Percentiles rank a stretch among this genome's conserved stretches.
Conservation (phyloP, 92 coral and sea anemone species). For the Parazoanthus darwini region DNA sequence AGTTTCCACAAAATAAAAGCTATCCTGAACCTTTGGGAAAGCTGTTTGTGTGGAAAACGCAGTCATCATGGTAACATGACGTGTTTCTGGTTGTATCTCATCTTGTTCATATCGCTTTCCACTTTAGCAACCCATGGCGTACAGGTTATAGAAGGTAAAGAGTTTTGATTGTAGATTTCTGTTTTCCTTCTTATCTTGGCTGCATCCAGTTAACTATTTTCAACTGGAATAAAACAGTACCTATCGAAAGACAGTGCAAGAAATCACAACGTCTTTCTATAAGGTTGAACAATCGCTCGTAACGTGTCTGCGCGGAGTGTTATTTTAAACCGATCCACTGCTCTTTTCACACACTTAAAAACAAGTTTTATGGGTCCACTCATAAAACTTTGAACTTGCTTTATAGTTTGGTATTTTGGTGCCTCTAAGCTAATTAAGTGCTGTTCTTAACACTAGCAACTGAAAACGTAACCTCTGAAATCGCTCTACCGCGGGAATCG, state of each 20-base stretch:
- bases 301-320: not conserved
- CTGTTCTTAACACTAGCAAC: conserved; percentile 17
- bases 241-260: not conserved
- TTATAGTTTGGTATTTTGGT: not conserved
- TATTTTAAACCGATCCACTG: not conserved
- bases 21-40: conserved; percentile 1
- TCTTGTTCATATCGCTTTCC: conserved; percentile 9
- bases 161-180: not conserved
- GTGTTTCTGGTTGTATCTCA: conserved; percentile 39
- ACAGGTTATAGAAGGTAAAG: conserved; percentile 4
- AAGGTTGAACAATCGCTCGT: not conserved
- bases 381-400: not conserved
- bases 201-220: not conserved
- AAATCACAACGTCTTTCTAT: not conserved
- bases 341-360: not conserved
- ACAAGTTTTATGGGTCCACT: not conserved
- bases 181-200: not conserved
- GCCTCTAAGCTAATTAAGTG: not conserved
- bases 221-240: not conserved
- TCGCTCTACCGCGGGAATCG: conserved; percentile 78
- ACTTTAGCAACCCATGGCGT: not conserved
- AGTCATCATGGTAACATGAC: conserved; percentile 87
- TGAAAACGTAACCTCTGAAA: conserved; percentile 57
- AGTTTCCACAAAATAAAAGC: not conserved
- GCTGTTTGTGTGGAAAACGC: conserved; percentile 23